Percentiles rank a stretch among this genome's conserved stretches.
Conservation (phyloP, 2,888 invertebrate genomes). For the Branchipolynoe longqiensis region DNA sequence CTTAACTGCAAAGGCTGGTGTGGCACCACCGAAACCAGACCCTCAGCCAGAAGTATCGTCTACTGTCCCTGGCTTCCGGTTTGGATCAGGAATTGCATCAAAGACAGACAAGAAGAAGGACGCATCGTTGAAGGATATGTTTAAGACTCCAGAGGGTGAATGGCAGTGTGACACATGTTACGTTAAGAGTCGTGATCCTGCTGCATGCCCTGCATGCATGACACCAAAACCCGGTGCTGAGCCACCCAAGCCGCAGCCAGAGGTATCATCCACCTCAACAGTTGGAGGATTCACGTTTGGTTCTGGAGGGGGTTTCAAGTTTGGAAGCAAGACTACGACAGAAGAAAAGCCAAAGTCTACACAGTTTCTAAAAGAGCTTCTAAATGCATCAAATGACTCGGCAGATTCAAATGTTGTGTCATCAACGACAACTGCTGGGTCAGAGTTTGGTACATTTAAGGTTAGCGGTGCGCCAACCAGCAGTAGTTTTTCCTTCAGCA, state of each 20-base stretch:
- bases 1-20: slow-evolving; percentile 75
- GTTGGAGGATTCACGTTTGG: slow-evolving; percentile 9
- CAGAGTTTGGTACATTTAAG: slow-evolving; percentile 20
- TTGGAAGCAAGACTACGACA: neutral
- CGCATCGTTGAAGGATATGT: slow-evolving; percentile 70
- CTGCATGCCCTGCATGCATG: slow-evolving; percentile 77
- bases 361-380: neutral
- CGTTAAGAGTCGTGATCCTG: slow-evolving; percentile 81
- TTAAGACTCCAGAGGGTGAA: slow-evolving; percentile 84
- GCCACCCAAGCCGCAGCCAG: neutral
- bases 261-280: neutral
- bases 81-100: neutral
- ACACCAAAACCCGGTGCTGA: slow-evolving; percentile 75
- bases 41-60: neutral
- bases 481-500: slow-evolving; percentile 64
- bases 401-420: neutral
- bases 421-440: slow-evolving; percentile 7
- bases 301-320: slow-evolving; percentile 19
- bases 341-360: neutral
- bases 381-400: neutral
- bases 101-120: neutral
- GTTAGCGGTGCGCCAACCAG: slow-evolving; percentile 46
- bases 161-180: slow-evolving; percentile 88
- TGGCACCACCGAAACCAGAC: slow-evolving; percentile 51
- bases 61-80: neutral